Percentiles rank a stretch among this genome's conserved stretches.
Evolutionary conservation across 2,113 vertebrate species (phyloP).

Genomic region (Scopus umbretta): DNA sequence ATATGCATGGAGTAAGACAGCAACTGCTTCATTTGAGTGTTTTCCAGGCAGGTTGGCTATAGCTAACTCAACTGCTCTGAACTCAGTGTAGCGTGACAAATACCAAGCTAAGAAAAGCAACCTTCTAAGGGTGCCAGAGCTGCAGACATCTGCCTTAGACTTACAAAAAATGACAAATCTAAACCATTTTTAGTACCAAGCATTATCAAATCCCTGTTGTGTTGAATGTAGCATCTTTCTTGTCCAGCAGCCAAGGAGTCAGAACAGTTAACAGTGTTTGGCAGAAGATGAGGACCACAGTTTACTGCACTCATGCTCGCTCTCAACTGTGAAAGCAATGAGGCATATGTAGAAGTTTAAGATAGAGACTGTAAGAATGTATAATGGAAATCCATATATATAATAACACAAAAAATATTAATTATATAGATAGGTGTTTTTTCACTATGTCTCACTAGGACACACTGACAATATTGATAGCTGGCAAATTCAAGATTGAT

Average conservation of each 20-base stretch:
- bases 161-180: rapidly evolving
- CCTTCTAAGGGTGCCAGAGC: background rate
- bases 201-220: background rate
- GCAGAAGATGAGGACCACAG: background rate
- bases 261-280: background rate
- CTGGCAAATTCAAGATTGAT: background rate
- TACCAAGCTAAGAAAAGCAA: background rate
- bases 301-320: background rate
- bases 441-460: background rate
- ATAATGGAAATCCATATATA: background rate
- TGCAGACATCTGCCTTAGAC: background rate
- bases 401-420: background rate
- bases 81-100: background rate
- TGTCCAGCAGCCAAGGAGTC: background rate
- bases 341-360: background rate
- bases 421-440: background rate
- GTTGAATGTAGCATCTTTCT: background rate
- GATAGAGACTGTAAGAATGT: background rate
- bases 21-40: background rate
- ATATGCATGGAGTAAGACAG: background rate
- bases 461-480: background rate
- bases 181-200: background rate
- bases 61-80: background rate
- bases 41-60: background rate
- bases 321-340: background rate